Evolutionary conservation across 2,888 invertebrate genomes (phyloP).

Genomic region (Leptogaster cylindrica): DNA sequence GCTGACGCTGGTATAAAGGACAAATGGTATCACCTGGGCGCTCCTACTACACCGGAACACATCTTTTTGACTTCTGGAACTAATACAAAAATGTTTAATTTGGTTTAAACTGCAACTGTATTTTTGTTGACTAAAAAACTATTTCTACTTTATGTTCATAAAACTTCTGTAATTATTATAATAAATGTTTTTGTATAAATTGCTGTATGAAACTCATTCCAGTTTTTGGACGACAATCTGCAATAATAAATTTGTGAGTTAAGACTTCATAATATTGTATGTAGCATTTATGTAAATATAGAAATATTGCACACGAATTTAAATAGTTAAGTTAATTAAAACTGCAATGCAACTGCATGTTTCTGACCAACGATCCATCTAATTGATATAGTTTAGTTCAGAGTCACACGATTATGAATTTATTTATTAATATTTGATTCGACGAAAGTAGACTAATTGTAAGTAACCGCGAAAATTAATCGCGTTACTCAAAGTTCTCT

Average conservation of each 20-base stretch:
- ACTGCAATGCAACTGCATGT: not conserved
- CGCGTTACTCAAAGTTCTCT: no score
- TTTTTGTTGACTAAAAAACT: no score
- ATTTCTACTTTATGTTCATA: no score
- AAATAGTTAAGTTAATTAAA: not conserved
- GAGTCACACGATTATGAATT: no score
- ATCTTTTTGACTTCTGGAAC: not conserved
- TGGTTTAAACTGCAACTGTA: not conserved
- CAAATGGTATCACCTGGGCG: constrained; percentile 64
- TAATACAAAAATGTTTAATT: not conserved
- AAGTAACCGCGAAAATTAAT: no score
- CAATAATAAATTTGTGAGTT: no score
- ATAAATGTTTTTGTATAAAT: not conserved
- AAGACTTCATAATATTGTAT: no score
- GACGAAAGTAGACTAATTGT: no score
- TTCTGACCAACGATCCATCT: no score
- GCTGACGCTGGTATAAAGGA: constrained; percentile 66
- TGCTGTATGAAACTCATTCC: not conserved
- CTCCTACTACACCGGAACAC: constrained; percentile 8
- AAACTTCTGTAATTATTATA: not conserved
- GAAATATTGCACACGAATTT: not conserved
- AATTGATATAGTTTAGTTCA: no score
- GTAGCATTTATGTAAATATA: not conserved
- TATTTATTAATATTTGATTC: no score
- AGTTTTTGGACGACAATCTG: no score